Conservation (phyloP, 1,140 invertebrate genomes). For the Latrodectus geometricus region DNA sequence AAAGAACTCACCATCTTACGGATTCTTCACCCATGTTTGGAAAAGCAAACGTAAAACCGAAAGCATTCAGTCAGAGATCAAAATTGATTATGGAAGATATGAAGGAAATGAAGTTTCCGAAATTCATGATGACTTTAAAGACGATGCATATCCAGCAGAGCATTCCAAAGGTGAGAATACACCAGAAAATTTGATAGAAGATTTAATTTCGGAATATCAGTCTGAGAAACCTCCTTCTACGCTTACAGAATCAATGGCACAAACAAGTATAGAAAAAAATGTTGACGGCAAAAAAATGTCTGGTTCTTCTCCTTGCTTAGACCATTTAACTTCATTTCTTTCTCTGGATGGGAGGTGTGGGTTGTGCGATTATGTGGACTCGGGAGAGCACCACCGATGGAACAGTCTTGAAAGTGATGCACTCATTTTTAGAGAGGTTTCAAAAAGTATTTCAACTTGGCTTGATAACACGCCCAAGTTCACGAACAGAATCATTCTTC, state of each 20-base stretch:
- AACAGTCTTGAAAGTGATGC: slow-evolving; percentile 36
- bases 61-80: neutral
- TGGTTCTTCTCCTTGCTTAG: neutral
- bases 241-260: neutral
- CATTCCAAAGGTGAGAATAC: neutral
- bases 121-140: neutral
- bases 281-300: neutral
- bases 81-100: neutral
- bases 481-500: slow-evolving; percentile 8
- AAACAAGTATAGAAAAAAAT: neutral
- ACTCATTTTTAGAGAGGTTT: slow-evolving; percentile 13
- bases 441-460: slow-evolving; percentile 22
- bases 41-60: slow-evolving; percentile 12
- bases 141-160: neutral
- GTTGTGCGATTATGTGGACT: slow-evolving; percentile 32
- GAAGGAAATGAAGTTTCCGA: neutral
- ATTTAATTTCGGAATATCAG: neutral
- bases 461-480: neutral
- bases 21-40: slow-evolving; percentile 12
- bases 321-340: slow-evolving; percentile 15
- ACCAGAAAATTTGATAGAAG: neutral
- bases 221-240: neutral
- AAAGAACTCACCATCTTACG: neutral
- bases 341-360: slow-evolving; percentile 20
- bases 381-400: slow-evolving; percentile 33